Conservation (phyloP, 2,888 invertebrate species). For the Zaprionus obscuricornis region DNA sequence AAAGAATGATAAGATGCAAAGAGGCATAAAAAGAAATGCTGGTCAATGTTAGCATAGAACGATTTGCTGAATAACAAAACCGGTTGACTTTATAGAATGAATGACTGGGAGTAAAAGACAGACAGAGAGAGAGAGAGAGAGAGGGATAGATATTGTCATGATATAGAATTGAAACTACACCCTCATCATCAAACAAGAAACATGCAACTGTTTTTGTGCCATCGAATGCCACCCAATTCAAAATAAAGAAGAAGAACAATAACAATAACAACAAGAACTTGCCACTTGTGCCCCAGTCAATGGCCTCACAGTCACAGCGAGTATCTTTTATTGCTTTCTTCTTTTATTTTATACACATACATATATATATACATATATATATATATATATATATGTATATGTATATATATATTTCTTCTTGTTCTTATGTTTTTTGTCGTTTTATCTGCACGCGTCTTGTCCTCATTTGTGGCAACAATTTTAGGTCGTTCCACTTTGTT, state of each 20-base stretch:
- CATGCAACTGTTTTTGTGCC: slow-evolving; percentile 15
- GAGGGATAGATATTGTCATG: too few species aligned
- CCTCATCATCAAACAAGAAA: slow-evolving; percentile 18
- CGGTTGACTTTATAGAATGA: slow-evolving; percentile 54
- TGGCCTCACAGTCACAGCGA: slow-evolving; percentile 28
- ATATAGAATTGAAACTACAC: slow-evolving; percentile 30
- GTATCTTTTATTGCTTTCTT: slow-evolving; percentile 9
- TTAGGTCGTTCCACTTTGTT: slow-evolving; percentile 68
- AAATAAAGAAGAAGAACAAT: too few species aligned
- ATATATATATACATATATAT: neutral
- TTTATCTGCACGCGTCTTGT: slow-evolving; percentile 51
- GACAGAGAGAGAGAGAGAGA: neutral
- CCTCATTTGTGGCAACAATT: slow-evolving; percentile 65
- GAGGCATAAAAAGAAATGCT: slow-evolving; percentile 21
- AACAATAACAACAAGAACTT: too few species aligned
- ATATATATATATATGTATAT: slow-evolving; percentile 1
- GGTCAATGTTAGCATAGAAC: slow-evolving; percentile 45
- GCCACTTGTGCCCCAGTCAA: slow-evolving; percentile 49
- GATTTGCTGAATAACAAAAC: slow-evolving; percentile 42
- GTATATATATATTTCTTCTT: neutral
- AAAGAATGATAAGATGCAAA: slow-evolving; percentile 42
- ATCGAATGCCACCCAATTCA: slow-evolving; percentile 43
- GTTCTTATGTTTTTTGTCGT: neutral
- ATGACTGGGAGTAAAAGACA: slow-evolving; percentile 7
- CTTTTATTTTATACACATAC: neutral